Percentiles rank a stretch among this genome's conserved stretches.
Evolutionary conservation across 2,113 vertebrate species (phyloP).

Genomic region (Cettia cetti): DNA sequence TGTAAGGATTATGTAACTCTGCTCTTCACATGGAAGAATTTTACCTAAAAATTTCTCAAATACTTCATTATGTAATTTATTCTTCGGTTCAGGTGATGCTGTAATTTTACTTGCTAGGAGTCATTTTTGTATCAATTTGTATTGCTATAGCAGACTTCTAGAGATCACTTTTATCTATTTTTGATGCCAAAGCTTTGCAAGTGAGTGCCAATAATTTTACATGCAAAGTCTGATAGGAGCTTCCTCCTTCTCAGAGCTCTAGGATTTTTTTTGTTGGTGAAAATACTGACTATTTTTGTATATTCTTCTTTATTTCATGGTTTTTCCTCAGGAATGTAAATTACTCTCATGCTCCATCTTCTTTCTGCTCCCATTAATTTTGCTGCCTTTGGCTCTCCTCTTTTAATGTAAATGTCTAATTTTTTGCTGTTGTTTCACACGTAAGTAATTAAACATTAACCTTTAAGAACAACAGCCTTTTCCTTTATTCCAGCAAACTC

Average conservation of each 20-base stretch:
- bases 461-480: neutral
- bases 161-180: neutral
- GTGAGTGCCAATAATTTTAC: neutral
- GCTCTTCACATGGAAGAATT: neutral
- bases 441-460: neutral
- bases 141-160: neutral
- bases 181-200: neutral
- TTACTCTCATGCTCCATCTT: neutral
- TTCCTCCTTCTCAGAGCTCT: neutral
- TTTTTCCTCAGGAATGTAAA: neutral
- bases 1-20: neutral
- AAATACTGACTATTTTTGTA: neutral
- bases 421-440: neutral
- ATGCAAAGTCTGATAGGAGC: neutral
- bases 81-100: conserved; percentile 5
- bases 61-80: conserved; percentile 8
- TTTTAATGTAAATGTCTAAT: neutral
- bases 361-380: neutral
- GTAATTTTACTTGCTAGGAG: conserved; percentile 20
- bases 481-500: neutral
- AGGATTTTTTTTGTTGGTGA: neutral
- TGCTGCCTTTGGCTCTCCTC: neutral
- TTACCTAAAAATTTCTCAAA: neutral
- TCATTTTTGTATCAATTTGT: conserved; percentile 21
- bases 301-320: neutral